Percentiles rank a stretch among this genome's conserved stretches.
phyloP scores from a whole-genome alignment of 2,888 invertebrate genomes.

The Zygaena filipendulae region DNA sequence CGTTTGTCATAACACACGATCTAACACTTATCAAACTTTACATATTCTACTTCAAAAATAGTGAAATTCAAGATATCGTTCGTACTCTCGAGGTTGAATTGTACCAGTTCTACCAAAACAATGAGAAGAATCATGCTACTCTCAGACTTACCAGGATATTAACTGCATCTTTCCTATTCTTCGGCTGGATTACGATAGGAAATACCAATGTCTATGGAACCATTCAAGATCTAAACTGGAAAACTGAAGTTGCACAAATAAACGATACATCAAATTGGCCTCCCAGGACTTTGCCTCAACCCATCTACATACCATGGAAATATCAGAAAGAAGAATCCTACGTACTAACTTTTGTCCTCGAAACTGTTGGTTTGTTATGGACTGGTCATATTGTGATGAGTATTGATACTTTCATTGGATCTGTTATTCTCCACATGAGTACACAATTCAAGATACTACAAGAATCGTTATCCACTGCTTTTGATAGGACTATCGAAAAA shows the following conservation, averaged over 20 bases:
- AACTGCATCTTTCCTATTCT: slow-evolving; percentile 43
- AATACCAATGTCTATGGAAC: slow-evolving; percentile 49
- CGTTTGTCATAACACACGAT: slow-evolving; percentile 58
- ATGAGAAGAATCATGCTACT: slow-evolving; percentile 31
- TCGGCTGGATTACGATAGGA: slow-evolving; percentile 55
- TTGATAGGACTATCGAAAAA: slow-evolving; percentile 37
- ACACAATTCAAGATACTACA: slow-evolving; percentile 44
- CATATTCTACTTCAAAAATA: slow-evolving; percentile 50
- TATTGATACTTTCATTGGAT: slow-evolving; percentile 55
- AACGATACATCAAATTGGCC: slow-evolving; percentile 32
- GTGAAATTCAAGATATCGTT: slow-evolving; percentile 46
- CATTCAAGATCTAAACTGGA: slow-evolving; percentile 47
- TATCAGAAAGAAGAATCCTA: slow-evolving; percentile 42
- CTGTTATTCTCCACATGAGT: slow-evolving; percentile 54
- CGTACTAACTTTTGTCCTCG: slow-evolving; percentile 43
- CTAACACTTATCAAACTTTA: slow-evolving; percentile 51
- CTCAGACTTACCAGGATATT: slow-evolving; percentile 38
- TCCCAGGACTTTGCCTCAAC: slow-evolving; percentile 44
- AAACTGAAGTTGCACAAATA: slow-evolving; percentile 28
- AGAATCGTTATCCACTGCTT: slow-evolving; percentile 44
- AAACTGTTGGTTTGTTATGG: slow-evolving; percentile 51
- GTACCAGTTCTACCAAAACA: slow-evolving; percentile 45
- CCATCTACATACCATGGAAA: slow-evolving; percentile 58
- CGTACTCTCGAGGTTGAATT: slow-evolving; percentile 41
- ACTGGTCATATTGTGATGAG: slow-evolving; percentile 59